Evolutionary conservation across 2,113 vertebrate genomes (phyloP), one percentile per base, ranked within the genome.

Genomic region (Sebastes fasciatus): DNA sequence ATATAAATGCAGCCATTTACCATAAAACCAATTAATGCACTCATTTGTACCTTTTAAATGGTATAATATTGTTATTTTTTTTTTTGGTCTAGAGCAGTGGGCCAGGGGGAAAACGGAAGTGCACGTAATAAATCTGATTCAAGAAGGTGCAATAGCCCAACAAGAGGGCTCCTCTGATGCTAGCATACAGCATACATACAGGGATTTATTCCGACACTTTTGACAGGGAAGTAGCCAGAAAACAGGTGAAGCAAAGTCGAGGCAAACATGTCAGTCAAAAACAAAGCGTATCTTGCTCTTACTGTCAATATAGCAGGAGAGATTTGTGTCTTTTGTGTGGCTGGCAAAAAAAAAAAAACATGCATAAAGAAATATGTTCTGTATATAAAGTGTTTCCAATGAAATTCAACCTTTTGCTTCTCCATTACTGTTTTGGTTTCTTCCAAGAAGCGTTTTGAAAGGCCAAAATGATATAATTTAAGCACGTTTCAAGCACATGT

Each of bases 201-300:
- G 4, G 21, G 58, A 54, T 45, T 9, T 14, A n/a, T 7, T 48
- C 49, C 46, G 60, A 45, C 46, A 51, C 1, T 57, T 48, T 21
- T 66, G 52, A 51, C 71, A 60, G 52, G 48, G 43, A 34, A 21
- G 60, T 6, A n/a, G 40, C n/a, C 45, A 57, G 4, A 34, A 57
- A 48, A 64, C 58, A 45, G 66, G 46, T 63, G 57, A 69, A 43
- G n/a, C 65, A 51, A 51, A 34, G 58, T 69, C 5, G 8, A 60
- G 34, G 55, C 48, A 73, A 80, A 80, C 51, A 26, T 58, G 69
- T 42, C 61, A 64, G 26, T 78, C 78, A 73, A 17, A 58, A 19
- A 40, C 6, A 3, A 14, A 16, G 9, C 7, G 10, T 55, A 8
- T 72, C 49, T 17, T 21, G 14, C 40, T 26, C 16, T 48, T 6